Base-by-base conservation (phyloP, 1,140 invertebrate species). In the Ceratosolen fusciceps region DNA sequence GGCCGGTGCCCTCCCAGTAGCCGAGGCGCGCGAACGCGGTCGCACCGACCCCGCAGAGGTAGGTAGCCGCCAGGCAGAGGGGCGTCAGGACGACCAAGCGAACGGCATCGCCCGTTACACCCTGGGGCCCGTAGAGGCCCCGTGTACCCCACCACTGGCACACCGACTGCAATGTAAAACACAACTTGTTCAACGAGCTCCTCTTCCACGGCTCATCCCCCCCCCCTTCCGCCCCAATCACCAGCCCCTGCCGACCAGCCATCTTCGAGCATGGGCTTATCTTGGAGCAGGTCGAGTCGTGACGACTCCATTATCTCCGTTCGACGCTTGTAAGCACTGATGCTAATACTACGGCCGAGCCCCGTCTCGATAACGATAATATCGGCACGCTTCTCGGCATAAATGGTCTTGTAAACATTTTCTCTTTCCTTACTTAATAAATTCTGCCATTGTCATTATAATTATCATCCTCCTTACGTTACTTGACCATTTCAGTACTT, bases 61-160 rank as follows among this genome's bases (percentile, higher is more conserved):
- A 93, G 12, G 89, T 87, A 19, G 91, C 91, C 31, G 90, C 84
- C 0, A 90, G 56, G 31, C 92, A 91, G 16, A 93, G 82, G 4
- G 92, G 92, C 10, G 91, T 92, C 21, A 93, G 85, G 2, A 93
- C 79, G 26, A 91, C 67, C 29, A 93, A 87, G 82, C 92, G 92
- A 10, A 91, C 75, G 1, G 90, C 65, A 83, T 93, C 92, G 7
- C 90, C 91, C 34, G 87, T 90, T 31, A 89, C 90, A 81, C 82
- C 89, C 60, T 83, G 88, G 78, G 84, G 90, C 82, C 83, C 86
- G 83, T 84, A 86, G 77, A 76, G 83, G 14, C 81, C 86, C 58
- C 82, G 88, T 65, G 85, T 87, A 31, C 77, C 84, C 80, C 91
- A 87, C 91, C 92, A 92, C 88, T 91, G 83, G 0, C 82, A 83